Conservation (phyloP, 35 echinoderm and acorn worm genomes). For the Heliocidaris tuberculata region DNA sequence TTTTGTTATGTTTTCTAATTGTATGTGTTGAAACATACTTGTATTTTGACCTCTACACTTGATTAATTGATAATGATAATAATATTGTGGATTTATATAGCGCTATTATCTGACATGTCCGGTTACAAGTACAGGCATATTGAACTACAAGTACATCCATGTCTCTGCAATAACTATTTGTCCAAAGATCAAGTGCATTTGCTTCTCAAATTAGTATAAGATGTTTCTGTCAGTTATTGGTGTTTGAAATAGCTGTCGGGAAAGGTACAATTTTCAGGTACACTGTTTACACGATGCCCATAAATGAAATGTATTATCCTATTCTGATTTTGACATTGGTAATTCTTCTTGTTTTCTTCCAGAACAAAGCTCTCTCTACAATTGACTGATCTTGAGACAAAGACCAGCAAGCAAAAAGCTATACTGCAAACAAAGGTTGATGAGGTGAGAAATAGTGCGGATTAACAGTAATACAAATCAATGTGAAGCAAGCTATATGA, state of each 20-base stretch:
- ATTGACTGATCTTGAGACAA: conserved; percentile 27
- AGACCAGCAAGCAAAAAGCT: neutral
- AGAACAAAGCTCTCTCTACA: conserved; percentile 31
- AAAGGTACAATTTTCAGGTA: no score
- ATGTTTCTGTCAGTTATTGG: no score
- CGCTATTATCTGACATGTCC: no score
- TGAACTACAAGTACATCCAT: no score
- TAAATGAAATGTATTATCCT: no score
- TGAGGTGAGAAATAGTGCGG: conserved; percentile 20
- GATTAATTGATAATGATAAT: neutral
- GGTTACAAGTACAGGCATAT: no score
- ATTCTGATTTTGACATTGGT: neutral
- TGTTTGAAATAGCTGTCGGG: no score
- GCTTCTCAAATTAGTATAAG: no score
- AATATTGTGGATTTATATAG: no score
- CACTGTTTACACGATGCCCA: no score
- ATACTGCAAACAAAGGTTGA: conserved; percentile 7
- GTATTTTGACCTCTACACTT: neutral
- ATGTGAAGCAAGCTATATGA: neutral
- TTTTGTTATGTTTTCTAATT: neutral
- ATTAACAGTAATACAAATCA: neutral
- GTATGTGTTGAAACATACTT: neutral
- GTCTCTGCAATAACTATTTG: no score
- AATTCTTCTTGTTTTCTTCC: neutral
- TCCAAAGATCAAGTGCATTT: no score